Base-by-base conservation (phyloP, 2,888 invertebrate genomes). In the Epirrita christyi region DNA sequence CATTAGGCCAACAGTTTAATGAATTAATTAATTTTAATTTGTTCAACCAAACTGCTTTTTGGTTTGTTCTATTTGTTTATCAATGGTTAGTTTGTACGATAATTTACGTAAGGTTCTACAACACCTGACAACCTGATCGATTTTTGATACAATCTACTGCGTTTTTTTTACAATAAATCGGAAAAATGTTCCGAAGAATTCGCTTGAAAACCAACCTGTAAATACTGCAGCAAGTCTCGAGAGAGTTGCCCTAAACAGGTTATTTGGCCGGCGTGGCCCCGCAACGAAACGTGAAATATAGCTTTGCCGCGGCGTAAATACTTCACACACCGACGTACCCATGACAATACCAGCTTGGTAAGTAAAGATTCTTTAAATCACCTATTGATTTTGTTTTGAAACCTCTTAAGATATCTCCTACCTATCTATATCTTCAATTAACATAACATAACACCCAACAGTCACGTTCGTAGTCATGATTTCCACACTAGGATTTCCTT, bases 261-360 rank as follows among this genome's bases (percentile, higher is more conserved):
- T 58, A 56, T 45, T 40, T 49, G 58, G 52, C 13, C 29, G 42
- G 44, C 56, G 51, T 46, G 53, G 36, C 45, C 59, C 59, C 67
- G 56, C 61, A 63, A 38, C 57, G 55, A 43, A 63, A 54, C 63
- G 59, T 63, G 59, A 64, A 59, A 65, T 63, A 67, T 65, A 63
- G 63, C 62, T 55, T 10, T 57, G 60, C 61, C 57, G 46, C 57
- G 54, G 52, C 62, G 70, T 69, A 70, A 68, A 71, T 69, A 62
- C 68, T 63, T 66, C 71, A 66, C 45, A 11, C 21, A 21, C 37
- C 40, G 27, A n/a, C n/a, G n/a, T 11, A 48, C 27, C 50, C 55
- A 27, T 46, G 41, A 50, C 50, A 50, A 50, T 50, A 32, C 15
- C 3, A 21, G 14, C 32, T n/a, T 36, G 1, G 36, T 6, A 8